A percentile compares a stretch with the other conserved stretches of the same genome.
Conservation (phyloP, 2,113 vertebrate species). For the Ceratotherium simum region DNA sequence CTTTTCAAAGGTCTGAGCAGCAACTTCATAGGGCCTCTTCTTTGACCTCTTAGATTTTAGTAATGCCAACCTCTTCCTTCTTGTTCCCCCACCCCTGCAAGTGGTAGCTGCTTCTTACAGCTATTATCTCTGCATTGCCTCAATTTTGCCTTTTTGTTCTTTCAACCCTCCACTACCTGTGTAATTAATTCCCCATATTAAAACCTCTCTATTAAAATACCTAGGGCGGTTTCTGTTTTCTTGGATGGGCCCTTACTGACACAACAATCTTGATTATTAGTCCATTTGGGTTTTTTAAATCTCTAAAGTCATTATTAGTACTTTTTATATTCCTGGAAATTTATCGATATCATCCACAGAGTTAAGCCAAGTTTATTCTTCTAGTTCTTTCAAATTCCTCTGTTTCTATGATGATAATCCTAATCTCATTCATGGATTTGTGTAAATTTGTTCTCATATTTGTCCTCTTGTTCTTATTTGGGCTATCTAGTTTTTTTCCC, state of each 20-base stretch:
- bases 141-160: not conserved
- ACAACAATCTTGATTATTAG: not conserved
- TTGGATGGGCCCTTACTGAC: not conserved
- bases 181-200: not conserved
- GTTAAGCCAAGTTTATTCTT: not conserved
- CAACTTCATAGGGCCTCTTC: not conserved
- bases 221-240: not conserved
- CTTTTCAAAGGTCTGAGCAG: not conserved
- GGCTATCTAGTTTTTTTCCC: not conserved
- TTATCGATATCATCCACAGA: not conserved
- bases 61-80: not conserved
- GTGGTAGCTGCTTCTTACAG: not conserved
- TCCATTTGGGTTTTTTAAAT: not conserved
- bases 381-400: slow-evolving; percentile 7
- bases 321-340: not conserved
- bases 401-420: slow-evolving; percentile 6
- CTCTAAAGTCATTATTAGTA: not conserved
- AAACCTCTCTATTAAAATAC: slow-evolving; percentile 4
- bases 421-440: not conserved
- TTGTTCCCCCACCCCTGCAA: not conserved
- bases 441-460: not conserved
- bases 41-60: not conserved
- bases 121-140: not conserved
- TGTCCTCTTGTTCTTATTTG: not conserved
- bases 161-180: not conserved